Percentiles rank a stretch among this genome's conserved stretches.
These are phyloP conservation scores for Homalodisca vitripennis DNA, from an alignment of 1,140 invertebrate genomes.

Conservation along the genomic window DNA sequence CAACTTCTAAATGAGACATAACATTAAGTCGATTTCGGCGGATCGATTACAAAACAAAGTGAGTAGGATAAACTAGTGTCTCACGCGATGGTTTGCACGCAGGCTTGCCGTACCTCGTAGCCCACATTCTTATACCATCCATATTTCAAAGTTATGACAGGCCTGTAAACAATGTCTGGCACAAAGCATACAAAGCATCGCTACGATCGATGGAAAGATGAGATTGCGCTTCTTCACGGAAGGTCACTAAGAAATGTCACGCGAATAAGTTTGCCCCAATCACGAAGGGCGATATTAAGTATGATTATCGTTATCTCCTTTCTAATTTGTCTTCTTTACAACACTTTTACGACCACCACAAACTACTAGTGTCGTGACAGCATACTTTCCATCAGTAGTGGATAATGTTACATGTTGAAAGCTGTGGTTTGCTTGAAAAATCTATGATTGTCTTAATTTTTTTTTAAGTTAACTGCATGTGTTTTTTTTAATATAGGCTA, in stretches of 20 bases:
- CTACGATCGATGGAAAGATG: slow-evolving; percentile 24
- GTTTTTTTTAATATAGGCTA: too few relatives aligned
- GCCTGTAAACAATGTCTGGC: slow-evolving; percentile 21
- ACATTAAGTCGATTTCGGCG: background rate
- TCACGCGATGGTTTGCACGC: slow-evolving; percentile 12
- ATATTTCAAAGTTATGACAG: slow-evolving; percentile 27
- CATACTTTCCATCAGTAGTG: too few relatives aligned
- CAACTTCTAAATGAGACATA: slow-evolving; percentile 10
- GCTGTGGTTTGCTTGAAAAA: too few relatives aligned
- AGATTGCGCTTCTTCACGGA: slow-evolving; percentile 25
- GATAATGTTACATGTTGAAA: too few relatives aligned
- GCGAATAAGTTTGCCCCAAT: background rate
- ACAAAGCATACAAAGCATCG: slow-evolving; percentile 18
- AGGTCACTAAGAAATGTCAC: slow-evolving; percentile 26
- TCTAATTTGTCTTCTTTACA: too few relatives aligned
- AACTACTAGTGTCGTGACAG: too few relatives aligned
- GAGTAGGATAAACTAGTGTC: background rate
- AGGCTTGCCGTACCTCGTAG: slow-evolving; percentile 14
- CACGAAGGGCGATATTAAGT: slow-evolving; percentile 10
- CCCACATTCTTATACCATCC: slow-evolving; percentile 26
- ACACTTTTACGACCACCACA: too few relatives aligned
- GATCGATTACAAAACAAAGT: slow-evolving; percentile 23
- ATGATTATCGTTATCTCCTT: background rate
- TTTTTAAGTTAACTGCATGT: too few relatives aligned
- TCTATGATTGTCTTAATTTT: too few relatives aligned